Percentiles rank a stretch among this genome's conserved stretches.
Conservation (phyloP, 2,113 vertebrate species). For the Alectura lathami region DNA sequence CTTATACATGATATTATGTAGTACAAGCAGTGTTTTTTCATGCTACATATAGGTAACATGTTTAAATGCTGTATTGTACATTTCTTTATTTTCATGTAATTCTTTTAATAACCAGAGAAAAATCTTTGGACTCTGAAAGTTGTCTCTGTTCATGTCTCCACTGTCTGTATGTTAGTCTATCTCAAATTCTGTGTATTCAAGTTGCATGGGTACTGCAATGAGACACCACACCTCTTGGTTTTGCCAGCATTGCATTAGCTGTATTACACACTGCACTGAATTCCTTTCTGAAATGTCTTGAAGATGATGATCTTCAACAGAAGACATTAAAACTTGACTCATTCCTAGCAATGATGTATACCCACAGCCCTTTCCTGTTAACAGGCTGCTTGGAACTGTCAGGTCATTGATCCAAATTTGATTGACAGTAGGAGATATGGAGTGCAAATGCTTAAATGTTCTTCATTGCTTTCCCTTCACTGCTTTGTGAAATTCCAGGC, state of each 20-base stretch:
- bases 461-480: neutral
- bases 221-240: neutral
- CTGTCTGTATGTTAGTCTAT: neutral
- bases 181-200: neutral
- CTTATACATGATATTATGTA: neutral
- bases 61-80: neutral
- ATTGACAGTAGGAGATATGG: neutral
- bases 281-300: neutral
- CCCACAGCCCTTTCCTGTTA: neutral
- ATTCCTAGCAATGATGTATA: neutral
- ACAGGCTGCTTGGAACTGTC: neutral
- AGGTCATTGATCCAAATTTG: neutral
- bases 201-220: neutral
- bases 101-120: neutral
- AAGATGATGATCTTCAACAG: neutral
- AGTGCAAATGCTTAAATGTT: neutral
- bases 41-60: neutral
- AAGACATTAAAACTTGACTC: neutral
- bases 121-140: neutral
- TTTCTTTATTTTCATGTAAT: neutral
- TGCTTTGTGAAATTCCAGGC: neutral
- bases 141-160: neutral
- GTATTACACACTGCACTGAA: neutral
- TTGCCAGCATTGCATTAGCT: neutral
- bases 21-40: neutral